Evolutionary conservation across 2,888 invertebrate species (phyloP), one percentile per base, ranked within the genome.

Genomic region (Callosobruchus maculatus): DNA sequence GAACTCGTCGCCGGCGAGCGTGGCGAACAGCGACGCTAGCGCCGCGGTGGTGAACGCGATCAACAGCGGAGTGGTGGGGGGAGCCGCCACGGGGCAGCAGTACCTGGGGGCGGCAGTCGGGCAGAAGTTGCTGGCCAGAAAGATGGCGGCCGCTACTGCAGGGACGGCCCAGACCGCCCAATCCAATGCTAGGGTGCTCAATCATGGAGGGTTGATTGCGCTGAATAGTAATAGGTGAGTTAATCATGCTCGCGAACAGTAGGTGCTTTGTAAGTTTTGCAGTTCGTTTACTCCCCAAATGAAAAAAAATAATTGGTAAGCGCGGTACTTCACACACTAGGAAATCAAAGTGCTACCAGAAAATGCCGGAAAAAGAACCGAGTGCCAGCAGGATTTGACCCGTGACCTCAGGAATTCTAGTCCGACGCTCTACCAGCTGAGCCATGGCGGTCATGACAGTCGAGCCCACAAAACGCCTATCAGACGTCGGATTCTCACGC

Each of bases 1-100:
- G 76, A 95, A 95, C 85, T 94, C 93, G 83, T 92, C 93, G 26
- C 93, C 94, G 68, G 93, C 93, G n/a, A 89, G 89, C 83, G 86
- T 83, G 74, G 80, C 85, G 72, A 87, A 86, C 75, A 87, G 83
- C 75, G 92, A 93, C 75, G 92, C 92, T 2, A 92, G 90, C 81
- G 88, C 89, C 67, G 89, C 90, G 13, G 89, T 89, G 69, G 89
- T 89, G 74, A 87, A 87, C 80, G 85, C 86, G 67, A 85, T 86
- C 75, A 86, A 85, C 78, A 86, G 84, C n/a, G 26, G 22, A 20
- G 22, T 20, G 2, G 22, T 26, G 20, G 70, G 26, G 22, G 3
- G 22, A 4, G 22, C 4, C n/a, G 13, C 30, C 1, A 70, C 49
- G 31, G 3, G 70, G 70, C 2, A 71, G 21, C 0, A 21, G 22